Conservation (phyloP, 2,888 invertebrate species). For the Aporophyla nigra region DNA sequence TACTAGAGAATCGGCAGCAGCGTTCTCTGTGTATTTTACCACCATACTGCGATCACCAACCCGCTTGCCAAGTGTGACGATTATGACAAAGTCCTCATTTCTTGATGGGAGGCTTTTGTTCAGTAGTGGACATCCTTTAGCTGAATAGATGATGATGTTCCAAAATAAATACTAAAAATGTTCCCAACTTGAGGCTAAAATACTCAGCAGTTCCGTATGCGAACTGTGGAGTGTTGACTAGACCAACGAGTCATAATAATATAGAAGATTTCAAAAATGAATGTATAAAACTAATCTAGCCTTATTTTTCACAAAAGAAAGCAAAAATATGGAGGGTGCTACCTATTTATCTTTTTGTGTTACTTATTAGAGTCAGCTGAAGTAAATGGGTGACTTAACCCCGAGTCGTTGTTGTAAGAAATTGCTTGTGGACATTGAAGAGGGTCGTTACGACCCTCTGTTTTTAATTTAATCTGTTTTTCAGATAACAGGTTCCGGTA, state of each 20-base stretch:
- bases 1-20: no score
- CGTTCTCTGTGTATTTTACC: no score
- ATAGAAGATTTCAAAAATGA: background rate
- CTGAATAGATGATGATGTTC: no score
- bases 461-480: conserved; percentile 60
- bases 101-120: no score
- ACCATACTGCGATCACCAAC: no score
- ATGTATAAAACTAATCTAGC: background rate
- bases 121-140: no score
- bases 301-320: background rate
- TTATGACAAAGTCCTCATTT: no score
- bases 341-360: conserved; percentile 49
- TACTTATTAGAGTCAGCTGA: conserved; percentile 62
- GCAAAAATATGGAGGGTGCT: conserved; percentile 31
- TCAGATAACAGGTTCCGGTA: conserved; percentile 42
- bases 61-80: no score
- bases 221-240: no score
- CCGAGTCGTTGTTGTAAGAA: conserved; percentile 55
- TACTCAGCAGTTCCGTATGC: background rate
- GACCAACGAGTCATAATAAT: background rate
- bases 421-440: conserved; percentile 60
- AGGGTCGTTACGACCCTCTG: conserved; percentile 57
- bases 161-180: no score
- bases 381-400: conserved; percentile 61
- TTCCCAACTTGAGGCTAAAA: background rate